Evolutionary conservation across 1,140 invertebrate genomes (phyloP), one percentile per base, ranked within the genome.

Genomic region (Papilio helenus): DNA sequence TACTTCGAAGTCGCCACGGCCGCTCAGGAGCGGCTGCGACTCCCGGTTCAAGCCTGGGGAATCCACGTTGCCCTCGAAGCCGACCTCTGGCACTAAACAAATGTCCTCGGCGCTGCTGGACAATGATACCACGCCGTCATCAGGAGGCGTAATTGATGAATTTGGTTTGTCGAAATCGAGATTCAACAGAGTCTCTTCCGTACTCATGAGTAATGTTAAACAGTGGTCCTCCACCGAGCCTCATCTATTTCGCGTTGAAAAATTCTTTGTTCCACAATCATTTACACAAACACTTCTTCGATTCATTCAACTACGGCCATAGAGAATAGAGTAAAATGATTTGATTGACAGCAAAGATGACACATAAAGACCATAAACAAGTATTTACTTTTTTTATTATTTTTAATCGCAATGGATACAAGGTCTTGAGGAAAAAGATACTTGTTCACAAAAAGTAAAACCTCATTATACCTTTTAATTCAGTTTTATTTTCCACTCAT

Each of bases 21-120:
- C 96, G 94, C 97, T 97, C 39, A 98, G 96, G 83, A 98, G 96
- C 90, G 98, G 98, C 95, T 98, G 98, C 92, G 97, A 98, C 96
- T 98, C 98, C 89, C 97, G 96, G 93, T 97, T 97, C 79, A 96
- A 96, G 51, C 97, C 96, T 89, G 96, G 95, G 49, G 97, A 97
- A 96, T 97, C 97, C 96, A 97, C 96, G 94, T 95, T 95, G 93
- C 95, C 93, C 85, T 95, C 96, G 87, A 96, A 96, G n/a, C 92
- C 95, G 80, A 96, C 95, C 88, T 97, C 96, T 80, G 96, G 96
- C 81, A 96, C 95, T 92, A 97, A 95, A 93, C 96, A 95, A 88
- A 95, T 95, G 91, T 96, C 96, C 91, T 96, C 97, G 85, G 95
- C 87, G 88, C 94, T 94, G 89, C 94, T 95, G 58, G 93, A 95